phyloP scores from a whole-genome alignment of 1,140 invertebrate species.

The Conopomorpha cramerella region DNA sequence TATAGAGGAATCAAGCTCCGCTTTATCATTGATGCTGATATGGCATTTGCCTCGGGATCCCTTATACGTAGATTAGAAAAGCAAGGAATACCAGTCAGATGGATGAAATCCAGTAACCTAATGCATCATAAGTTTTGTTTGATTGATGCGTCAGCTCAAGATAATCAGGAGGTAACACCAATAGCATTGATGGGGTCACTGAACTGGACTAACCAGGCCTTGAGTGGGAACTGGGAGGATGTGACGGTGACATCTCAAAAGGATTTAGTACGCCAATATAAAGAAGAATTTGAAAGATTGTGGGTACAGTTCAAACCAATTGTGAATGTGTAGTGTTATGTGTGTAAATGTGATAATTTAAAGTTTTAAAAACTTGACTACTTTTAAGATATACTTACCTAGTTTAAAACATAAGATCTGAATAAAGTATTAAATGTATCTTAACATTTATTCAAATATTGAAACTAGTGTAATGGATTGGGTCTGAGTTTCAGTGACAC shows the following conservation, averaged over 20 bases:
- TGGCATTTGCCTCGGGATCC: constrained; percentile 37
- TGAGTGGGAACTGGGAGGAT: constrained; percentile 43
- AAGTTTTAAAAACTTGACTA: no score
- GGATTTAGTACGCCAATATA: constrained; percentile 24
- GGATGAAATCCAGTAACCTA: constrained; percentile 40
- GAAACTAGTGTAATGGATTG: no score
- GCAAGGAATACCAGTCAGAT: constrained; percentile 33
- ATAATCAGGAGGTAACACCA: constrained; percentile 10
- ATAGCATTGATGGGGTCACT: constrained; percentile 33
- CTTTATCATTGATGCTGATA: constrained; percentile 41
- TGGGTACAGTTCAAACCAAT: constrained; percentile 41
- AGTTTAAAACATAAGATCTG: no score
- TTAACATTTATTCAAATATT: no score
- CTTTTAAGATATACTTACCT: no score
- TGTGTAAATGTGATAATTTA: no score
- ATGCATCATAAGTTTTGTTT: constrained; percentile 52
- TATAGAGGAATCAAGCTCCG: constrained; percentile 32
- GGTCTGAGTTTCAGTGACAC: no score
- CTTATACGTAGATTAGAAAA: constrained; percentile 24
- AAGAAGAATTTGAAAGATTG: constrained; percentile 39
- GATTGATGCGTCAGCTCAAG: constrained; percentile 18
- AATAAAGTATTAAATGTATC: no score
- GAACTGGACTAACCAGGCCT: constrained; percentile 48
- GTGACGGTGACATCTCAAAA: constrained; percentile 35
- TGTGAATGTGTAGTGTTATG: no score